A percentile compares a stretch with the other conserved stretches of the same genome.
Conservation (phyloP, 2,797 vertebrate genomes). For the Menidia menidia region DNA sequence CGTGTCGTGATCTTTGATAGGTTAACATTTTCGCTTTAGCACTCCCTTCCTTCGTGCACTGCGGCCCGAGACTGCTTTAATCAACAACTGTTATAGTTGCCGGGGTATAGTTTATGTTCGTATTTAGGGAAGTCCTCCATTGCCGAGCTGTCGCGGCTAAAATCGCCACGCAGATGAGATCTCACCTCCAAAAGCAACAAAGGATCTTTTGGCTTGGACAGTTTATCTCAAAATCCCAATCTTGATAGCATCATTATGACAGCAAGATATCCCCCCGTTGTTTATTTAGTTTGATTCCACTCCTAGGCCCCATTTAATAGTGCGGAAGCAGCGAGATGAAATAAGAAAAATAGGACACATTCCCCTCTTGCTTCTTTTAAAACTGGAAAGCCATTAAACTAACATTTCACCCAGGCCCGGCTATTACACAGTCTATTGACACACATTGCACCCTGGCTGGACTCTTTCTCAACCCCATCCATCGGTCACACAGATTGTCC, state of each 20-base stretch:
- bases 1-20: conserved; percentile 69
- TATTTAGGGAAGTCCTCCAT: background rate
- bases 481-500: conserved; percentile 80
- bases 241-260: conserved; percentile 1
- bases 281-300: conserved; percentile 45
- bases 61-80: conserved; percentile 46
- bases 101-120: conserved; percentile 16
- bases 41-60: conserved; percentile 43
- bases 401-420: conserved; percentile 72
- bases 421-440: conserved; percentile 80
- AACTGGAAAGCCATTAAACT: conserved; percentile 71
- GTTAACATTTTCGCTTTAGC: conserved; percentile 79
- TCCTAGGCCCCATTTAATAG: conserved; percentile 47
- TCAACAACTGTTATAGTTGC: conserved; percentile 65
- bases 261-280: conserved; percentile 13
- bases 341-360: conserved; percentile 50
- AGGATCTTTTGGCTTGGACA: conserved; percentile 13
- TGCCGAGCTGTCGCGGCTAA: background rate
- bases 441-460: conserved; percentile 73
- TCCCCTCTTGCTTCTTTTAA: conserved; percentile 65
- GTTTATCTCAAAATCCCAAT: conserved; percentile 5
- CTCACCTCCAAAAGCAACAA: conserved; percentile 3
- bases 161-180: background rate
- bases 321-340: conserved; percentile 29
- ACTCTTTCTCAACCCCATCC: conserved; percentile 77